A percentile compares a stretch with the other conserved stretches of the same genome.
phyloP scores from a whole-genome alignment of 1,140 invertebrate genomes.

The Lineus longissimus region DNA sequence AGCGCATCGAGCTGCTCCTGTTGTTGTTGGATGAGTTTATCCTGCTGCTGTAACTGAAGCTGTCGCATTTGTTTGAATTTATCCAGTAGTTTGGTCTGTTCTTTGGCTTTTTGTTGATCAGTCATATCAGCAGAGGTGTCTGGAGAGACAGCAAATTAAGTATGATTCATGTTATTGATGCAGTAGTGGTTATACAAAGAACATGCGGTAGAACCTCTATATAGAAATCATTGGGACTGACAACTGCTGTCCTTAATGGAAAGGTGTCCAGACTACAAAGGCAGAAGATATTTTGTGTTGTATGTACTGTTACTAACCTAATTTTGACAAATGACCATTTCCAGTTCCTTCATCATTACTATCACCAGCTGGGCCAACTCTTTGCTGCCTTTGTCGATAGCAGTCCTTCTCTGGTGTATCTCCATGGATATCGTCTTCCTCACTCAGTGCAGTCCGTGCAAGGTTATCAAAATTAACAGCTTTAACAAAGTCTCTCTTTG shows the following conservation, averaged over 20 bases:
- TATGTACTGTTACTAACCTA: too few relatives aligned
- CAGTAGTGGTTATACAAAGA: too few relatives aligned
- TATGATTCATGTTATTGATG: neutral
- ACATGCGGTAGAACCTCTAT: too few relatives aligned
- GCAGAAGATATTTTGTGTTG: too few relatives aligned
- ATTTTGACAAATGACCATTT: too few relatives aligned
- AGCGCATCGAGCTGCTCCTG: conserved; percentile 37
- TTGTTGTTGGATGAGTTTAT: conserved; percentile 44
- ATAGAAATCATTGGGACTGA: too few relatives aligned
- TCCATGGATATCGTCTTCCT: neutral
- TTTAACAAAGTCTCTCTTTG: conserved; percentile 1
- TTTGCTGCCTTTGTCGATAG: too few relatives aligned
- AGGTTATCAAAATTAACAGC: conserved; percentile 11
- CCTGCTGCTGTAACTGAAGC: conserved; percentile 44
- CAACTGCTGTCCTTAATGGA: too few relatives aligned
- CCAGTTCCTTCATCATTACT: too few relatives aligned
- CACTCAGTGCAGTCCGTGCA: neutral
- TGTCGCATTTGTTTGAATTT: conserved; percentile 42
- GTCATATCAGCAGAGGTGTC: conserved; percentile 7
- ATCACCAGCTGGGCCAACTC: too few relatives aligned
- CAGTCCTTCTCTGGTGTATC: too few relatives aligned
- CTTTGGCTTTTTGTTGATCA: conserved; percentile 16
- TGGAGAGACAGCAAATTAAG: neutral
- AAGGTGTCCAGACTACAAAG: too few relatives aligned
- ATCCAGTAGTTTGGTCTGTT: conserved; percentile 38